phyloP scores from a whole-genome alignment of 2,888 invertebrate species.

The Diploptera punctata region DNA sequence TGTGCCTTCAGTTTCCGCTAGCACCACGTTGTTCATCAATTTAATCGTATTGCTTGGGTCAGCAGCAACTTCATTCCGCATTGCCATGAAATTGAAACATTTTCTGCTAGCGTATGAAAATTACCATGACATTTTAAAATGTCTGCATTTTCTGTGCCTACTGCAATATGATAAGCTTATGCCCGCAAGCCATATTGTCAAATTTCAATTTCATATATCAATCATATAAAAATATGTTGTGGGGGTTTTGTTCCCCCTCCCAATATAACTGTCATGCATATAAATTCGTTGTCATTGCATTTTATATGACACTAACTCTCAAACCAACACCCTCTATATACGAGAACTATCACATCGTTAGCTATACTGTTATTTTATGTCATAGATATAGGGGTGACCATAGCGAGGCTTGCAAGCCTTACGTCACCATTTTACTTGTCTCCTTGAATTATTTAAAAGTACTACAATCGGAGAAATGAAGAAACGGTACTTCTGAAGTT shows the following conservation, averaged over 20 bases:
- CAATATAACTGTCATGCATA: neutral
- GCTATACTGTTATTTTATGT: no score
- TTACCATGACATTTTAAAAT: conserved; percentile 11
- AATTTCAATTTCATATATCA: conserved; percentile 20
- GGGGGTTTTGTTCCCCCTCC: neutral
- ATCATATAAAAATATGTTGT: conserved; percentile 16
- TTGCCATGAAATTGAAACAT: no score
- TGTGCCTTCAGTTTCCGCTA: no score
- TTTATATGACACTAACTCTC: neutral
- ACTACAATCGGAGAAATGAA: no score
- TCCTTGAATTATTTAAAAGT: no score
- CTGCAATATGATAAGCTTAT: conserved; percentile 1
- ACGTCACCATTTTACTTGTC: no score
- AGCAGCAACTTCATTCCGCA: no score
- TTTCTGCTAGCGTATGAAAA: neutral
- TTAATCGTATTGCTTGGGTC: no score
- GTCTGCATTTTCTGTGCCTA: neutral
- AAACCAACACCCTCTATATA: neutral
- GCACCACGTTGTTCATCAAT: no score
- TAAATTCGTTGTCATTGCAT: conserved; percentile 15
- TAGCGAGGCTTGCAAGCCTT: no score
- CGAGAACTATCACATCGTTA: neutral
- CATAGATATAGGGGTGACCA: no score
- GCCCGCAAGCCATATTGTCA: neutral
- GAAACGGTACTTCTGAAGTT: no score